A percentile compares a stretch with the other conserved stretches of the same genome.
Conservation (phyloP, 2,113 vertebrate species). For the Peromyscus leucopus region DNA sequence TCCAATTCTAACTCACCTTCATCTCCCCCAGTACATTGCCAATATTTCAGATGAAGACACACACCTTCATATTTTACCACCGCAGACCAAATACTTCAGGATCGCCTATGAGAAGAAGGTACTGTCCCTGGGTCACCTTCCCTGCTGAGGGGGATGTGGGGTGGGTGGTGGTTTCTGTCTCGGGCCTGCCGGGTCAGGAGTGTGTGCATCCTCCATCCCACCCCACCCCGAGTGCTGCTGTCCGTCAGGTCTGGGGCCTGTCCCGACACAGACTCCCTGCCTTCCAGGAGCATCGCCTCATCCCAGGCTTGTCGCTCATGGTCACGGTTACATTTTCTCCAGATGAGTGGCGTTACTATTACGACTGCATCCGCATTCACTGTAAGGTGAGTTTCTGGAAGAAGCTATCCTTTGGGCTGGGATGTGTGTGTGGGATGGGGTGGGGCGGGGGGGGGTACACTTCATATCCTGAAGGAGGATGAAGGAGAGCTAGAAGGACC, state of each 20-base stretch:
- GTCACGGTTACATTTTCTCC: constrained; percentile 92
- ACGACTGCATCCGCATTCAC: constrained; percentile 94
- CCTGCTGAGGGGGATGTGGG: accelerated
- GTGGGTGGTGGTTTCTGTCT: not conserved
- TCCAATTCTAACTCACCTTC: constrained; percentile 40
- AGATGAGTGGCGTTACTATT: constrained; percentile 96
- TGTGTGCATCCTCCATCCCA: too few species aligned
- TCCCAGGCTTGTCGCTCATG: constrained; percentile 92
- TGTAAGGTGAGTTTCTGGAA: constrained; percentile 89
- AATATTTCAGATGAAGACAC: constrained; percentile 92
- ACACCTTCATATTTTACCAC: constrained; percentile 93
- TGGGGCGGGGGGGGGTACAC: accelerated
- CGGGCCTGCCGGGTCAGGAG: accelerated
- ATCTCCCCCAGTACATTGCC: constrained; percentile 91
- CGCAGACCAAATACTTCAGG: constrained; percentile 94
- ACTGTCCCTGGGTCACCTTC: constrained; percentile 25
- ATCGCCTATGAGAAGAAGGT: constrained; percentile 94
- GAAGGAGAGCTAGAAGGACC: too few species aligned
- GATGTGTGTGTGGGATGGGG: too few species aligned
- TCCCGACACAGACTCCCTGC: not conserved
- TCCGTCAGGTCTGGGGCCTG: not conserved
- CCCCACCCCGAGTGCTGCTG: not conserved
- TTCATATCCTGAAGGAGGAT: not conserved
- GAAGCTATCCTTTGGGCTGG: not conserved
- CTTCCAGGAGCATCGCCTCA: constrained; percentile 90